A percentile compares a stretch with the other conserved stretches of the same genome.
These are phyloP conservation scores for Paragorgia papillata DNA, from an alignment of 92 coral and sea anemone genomes.

Conservation along the genomic window DNA sequence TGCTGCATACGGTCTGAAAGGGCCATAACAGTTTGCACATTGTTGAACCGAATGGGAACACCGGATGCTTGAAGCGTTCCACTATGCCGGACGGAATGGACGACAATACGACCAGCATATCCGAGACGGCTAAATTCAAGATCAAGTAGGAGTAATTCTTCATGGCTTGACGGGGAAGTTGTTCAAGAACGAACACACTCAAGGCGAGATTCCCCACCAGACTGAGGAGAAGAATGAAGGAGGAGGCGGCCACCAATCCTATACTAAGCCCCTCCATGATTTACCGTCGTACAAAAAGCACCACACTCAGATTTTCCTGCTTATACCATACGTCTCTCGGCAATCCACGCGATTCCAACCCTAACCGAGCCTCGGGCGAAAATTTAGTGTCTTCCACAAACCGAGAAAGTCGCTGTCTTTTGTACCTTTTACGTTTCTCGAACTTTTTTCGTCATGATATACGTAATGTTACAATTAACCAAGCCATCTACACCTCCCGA, in stretches of 20 bases:
- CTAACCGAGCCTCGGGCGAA: no score
- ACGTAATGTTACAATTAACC: no score
- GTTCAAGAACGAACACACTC: constrained; percentile 3
- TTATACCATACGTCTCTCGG: no score
- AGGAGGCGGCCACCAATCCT: constrained; percentile 9
- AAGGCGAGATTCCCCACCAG: constrained; percentile 13
- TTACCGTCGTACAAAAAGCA: neutral
- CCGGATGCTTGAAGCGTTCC: constrained; percentile 27
- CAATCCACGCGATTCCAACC: neutral
- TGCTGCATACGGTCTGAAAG: constrained; percentile 74
- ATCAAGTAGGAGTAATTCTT: constrained; percentile 77
- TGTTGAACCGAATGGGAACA: constrained; percentile 72
- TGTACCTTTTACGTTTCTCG: neutral
- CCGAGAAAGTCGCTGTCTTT: neutral
- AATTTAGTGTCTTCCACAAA: no score
- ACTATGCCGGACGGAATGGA: constrained; percentile 83
- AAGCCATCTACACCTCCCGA: no score
- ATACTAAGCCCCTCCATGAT: constrained; percentile 38
- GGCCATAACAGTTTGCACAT: constrained; percentile 88
- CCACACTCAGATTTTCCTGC: no score
- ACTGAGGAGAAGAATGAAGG: constrained; percentile 11
- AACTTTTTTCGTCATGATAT: neutral
- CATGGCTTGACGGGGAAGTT: constrained; percentile 48
- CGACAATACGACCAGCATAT: constrained; percentile 64
- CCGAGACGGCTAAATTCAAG: constrained; percentile 76